phyloP scores from a whole-genome alignment of 1,140 invertebrate genomes.

The Diabrotica undecimpunctata region DNA sequence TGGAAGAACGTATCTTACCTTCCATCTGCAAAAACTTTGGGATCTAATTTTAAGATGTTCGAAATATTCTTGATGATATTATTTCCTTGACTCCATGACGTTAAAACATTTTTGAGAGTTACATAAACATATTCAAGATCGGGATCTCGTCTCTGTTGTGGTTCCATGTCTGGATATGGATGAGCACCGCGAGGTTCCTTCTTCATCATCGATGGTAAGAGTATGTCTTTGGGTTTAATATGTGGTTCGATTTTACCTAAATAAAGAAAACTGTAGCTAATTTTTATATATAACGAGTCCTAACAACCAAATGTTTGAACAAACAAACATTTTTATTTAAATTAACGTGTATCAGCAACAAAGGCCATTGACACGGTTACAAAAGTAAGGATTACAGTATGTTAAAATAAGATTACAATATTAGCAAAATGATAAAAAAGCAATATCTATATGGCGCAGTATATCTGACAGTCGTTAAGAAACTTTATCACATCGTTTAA shows the following conservation, averaged over 20 bases:
- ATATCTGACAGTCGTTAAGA: no score
- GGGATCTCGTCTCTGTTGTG: constrained; percentile 54
- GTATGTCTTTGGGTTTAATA: constrained; percentile 12
- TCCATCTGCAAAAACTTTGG: constrained; percentile 52
- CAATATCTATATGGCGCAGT: no score
- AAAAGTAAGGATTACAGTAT: no score
- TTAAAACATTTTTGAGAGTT: constrained; percentile 57
- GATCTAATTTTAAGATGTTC: constrained; percentile 58
- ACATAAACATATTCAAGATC: constrained; percentile 70
- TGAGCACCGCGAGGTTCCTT: constrained; percentile 47
- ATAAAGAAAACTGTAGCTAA: background rate
- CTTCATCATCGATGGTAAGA: constrained; percentile 46
- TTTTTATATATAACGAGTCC: no score
- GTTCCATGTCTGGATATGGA: constrained; percentile 47
- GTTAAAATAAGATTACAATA: no score
- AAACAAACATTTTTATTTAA: no score
- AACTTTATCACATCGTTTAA: no score
- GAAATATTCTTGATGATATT: constrained; percentile 57
- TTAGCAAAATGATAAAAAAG: no score
- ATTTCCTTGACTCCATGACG: constrained; percentile 56
- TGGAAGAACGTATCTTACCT: constrained; percentile 42
- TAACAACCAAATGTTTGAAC: no score
- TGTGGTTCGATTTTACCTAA: background rate
- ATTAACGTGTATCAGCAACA: no score
- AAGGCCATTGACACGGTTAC: no score